Conservation (phyloP, 2,113 vertebrate genomes). For the Hipposideros armiger region DNA sequence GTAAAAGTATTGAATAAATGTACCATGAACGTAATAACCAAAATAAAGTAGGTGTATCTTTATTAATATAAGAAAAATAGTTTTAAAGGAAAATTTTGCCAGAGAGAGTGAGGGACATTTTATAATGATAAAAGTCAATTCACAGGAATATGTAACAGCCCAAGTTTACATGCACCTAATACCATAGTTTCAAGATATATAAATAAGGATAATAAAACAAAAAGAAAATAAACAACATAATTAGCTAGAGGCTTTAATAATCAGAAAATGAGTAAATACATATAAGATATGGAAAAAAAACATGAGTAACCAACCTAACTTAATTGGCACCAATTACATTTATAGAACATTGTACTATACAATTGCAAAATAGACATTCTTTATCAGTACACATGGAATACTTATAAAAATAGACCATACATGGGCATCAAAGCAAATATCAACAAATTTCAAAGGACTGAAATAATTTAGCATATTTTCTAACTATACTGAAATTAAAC, state of each 20-base stretch:
- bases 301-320: background rate
- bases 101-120: background rate
- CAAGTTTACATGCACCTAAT: background rate
- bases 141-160: background rate
- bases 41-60: background rate
- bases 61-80: background rate
- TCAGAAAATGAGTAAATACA: background rate
- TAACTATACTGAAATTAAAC: background rate
- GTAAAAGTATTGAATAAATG: background rate
- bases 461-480: conserved; percentile 7
- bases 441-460: conserved; percentile 13
- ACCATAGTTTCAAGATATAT: background rate
- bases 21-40: background rate
- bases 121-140: background rate
- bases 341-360: background rate
- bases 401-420: background rate
- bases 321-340: background rate
- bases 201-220: conserved; percentile 24
- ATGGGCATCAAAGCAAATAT: background rate
- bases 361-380: background rate
- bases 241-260: background rate
- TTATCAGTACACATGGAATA: background rate
- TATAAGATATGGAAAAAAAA: background rate
- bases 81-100: background rate
- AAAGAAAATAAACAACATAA: background rate